These are phyloP conservation scores for Chaetodon auriga DNA, from an alignment of 2,113 vertebrate species.

Conservation along the genomic window DNA sequence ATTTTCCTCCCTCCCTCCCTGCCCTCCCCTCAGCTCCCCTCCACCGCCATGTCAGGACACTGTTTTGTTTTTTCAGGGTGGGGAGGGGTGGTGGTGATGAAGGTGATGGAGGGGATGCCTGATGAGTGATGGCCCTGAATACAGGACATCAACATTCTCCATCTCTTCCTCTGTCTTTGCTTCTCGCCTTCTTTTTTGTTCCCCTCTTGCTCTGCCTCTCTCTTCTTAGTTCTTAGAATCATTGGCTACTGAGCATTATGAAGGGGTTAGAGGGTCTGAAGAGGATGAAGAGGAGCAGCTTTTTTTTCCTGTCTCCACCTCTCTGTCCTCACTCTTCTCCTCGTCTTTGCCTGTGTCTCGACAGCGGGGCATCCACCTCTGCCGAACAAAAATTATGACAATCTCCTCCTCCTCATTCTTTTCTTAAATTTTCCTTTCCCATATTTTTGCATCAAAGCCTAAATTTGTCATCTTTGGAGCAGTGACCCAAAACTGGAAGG, in stretches of 20 bases:
- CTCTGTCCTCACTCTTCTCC: slow-evolving; percentile 6
- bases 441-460: slow-evolving; percentile 37
- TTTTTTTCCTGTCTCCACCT: slow-evolving; percentile 4
- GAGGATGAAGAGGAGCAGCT: neutral
- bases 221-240: slow-evolving; percentile 17
- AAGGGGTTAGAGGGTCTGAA: neutral
- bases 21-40: slow-evolving; percentile 65
- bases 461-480: slow-evolving; percentile 38
- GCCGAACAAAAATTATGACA: slow-evolving; percentile 34
- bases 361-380: slow-evolving; percentile 12
- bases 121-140: slow-evolving; percentile 86
- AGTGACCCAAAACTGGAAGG: slow-evolving; percentile 20
- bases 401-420: slow-evolving; percentile 39
- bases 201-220: slow-evolving; percentile 10
- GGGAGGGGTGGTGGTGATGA: slow-evolving; percentile 12
- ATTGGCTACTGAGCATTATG: neutral
- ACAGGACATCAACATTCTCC: slow-evolving; percentile 80
- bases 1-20: slow-evolving; percentile 77
- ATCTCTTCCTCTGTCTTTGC: slow-evolving; percentile 54
- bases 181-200: slow-evolving; percentile 28
- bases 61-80: slow-evolving; percentile 86
- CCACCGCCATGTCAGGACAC: slow-evolving; percentile 82
- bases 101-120: slow-evolving; percentile 70
- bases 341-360: neutral
- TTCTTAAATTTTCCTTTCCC: neutral